Percentiles rank a stretch among this genome's conserved stretches.
Evolutionary conservation across 2,888 invertebrate genomes (phyloP).

Genomic region (Poecilobothrus nobilitatus): DNA sequence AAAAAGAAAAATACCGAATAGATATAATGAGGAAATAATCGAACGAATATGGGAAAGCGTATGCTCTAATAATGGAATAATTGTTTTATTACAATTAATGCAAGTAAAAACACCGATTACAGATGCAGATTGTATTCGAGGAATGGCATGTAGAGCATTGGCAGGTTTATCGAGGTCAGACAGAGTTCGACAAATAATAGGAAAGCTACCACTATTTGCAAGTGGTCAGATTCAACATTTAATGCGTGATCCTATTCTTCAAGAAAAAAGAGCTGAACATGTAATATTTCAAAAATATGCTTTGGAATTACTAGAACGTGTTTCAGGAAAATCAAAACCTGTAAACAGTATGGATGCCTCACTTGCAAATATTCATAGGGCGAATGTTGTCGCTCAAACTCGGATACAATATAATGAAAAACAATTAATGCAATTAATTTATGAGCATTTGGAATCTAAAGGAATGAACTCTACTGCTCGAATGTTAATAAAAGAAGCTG

Average conservation of each 20-base stretch:
- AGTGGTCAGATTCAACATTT: conserved; percentile 87
- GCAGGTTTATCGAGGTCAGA: conserved; percentile 91
- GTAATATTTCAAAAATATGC: conserved; percentile 93
- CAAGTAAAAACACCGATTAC: conserved; percentile 90
- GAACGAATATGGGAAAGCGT: conserved; percentile 92
- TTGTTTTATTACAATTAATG: conserved; percentile 84
- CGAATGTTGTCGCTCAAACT: conserved; percentile 93
- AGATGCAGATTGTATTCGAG: conserved; percentile 91
- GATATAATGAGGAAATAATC: conserved; percentile 75
- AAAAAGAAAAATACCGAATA: conserved; percentile 51
- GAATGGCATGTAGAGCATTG: conserved; percentile 85
- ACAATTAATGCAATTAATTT: conserved; percentile 84
- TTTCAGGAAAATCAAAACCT: conserved; percentile 84
- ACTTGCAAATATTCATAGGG: conserved; percentile 79
- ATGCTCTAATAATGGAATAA: conserved; percentile 90
- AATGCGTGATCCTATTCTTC: conserved; percentile 93
- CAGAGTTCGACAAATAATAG: conserved; percentile 87
- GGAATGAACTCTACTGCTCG: conserved; percentile 67
- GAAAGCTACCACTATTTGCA: conserved; percentile 88
- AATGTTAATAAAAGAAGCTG: conserved; percentile 68
- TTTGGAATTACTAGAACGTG: conserved; percentile 75
- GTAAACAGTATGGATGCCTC: conserved; percentile 69
- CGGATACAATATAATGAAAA: conserved; percentile 90
- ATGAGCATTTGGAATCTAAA: conserved; percentile 72
- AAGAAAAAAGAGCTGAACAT: conserved; percentile 93